Percentiles rank a stretch among this genome's conserved stretches.
Conservation (phyloP, 2,888 invertebrate genomes). For the Oscheius myriophilus region DNA sequence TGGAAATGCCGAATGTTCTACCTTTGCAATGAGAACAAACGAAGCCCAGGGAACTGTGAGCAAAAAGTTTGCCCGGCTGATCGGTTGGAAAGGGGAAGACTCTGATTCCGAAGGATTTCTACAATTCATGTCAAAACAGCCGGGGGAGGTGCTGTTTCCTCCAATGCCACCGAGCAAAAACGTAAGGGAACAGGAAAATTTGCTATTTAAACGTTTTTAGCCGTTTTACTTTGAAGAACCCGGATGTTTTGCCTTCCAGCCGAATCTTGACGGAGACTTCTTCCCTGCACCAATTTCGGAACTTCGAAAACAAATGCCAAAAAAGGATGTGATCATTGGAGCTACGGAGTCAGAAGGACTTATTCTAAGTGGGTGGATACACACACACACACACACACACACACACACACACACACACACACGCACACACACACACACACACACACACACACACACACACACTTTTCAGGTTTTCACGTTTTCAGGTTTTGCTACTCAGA, state of each 20-base stretch:
- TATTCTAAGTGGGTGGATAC: slow-evolving; percentile 41
- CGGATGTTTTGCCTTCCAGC: slow-evolving; percentile 47
- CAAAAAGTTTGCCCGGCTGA: slow-evolving; percentile 41
- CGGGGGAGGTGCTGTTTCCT: not conserved
- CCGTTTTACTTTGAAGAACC: slow-evolving; percentile 22
- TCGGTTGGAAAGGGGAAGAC: slow-evolving; percentile 43
- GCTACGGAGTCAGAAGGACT: slow-evolving; percentile 56
- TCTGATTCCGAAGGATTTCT: not conserved
- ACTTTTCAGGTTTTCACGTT: no score
- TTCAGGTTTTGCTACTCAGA: slow-evolving; percentile 39
- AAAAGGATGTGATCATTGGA: slow-evolving; percentile 50
- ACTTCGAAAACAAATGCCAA: slow-evolving; percentile 45
- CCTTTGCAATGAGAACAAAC: slow-evolving; percentile 44
- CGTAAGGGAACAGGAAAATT: not conserved
- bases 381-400: not conserved
- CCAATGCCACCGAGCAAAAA: not conserved
- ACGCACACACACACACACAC: no score
- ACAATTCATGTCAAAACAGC: slow-evolving; percentile 6
- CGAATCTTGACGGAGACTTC: slow-evolving; percentile 55
- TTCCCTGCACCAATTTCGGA: slow-evolving; percentile 48
- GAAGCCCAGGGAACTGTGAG: slow-evolving; percentile 42
- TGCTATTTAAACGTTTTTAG: slow-evolving; percentile 24
- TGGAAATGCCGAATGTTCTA: slow-evolving; percentile 51
- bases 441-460: no score
- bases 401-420: no score